Evolutionary conservation across 2,797 vertebrate species (phyloP).

Genomic region (Falco rusticolus): DNA sequence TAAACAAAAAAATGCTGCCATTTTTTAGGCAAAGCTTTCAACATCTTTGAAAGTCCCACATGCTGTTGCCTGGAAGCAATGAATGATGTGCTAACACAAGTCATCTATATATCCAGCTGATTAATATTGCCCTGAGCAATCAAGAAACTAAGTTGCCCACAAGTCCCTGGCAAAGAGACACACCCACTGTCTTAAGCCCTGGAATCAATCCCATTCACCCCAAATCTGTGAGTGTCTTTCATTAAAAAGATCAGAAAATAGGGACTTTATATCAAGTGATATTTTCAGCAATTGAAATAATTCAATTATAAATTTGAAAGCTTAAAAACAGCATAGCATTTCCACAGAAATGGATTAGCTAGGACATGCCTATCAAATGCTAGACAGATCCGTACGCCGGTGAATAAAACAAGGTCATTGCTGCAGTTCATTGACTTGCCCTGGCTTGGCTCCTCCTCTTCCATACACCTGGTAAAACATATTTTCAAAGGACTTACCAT

Average conservation of each 20-base stretch:
- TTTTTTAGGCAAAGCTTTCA: neutral
- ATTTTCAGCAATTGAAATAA: neutral
- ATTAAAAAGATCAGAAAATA: neutral
- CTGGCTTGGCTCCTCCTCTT: neutral
- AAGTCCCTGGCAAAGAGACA: neutral
- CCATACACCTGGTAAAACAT: rapidly evolving
- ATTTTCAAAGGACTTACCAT: neutral
- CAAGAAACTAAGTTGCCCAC: neutral
- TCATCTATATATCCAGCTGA: neutral
- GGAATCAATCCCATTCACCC: neutral
- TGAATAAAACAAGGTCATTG: neutral
- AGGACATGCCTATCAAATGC: neutral
- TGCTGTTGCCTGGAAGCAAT: neutral
- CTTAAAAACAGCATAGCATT: neutral
- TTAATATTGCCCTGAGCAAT: neutral
- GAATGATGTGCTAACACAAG: neutral
- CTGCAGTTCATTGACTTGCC: neutral
- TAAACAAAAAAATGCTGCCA: neutral
- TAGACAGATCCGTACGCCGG: no score
- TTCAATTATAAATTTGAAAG: neutral
- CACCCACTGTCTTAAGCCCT: neutral
- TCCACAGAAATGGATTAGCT: neutral
- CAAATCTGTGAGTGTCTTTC: neutral
- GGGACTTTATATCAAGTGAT: neutral
- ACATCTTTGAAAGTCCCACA: neutral